Evolutionary conservation across 1,140 invertebrate genomes (phyloP).

Genomic region (Brachionus koreanus): DNA sequence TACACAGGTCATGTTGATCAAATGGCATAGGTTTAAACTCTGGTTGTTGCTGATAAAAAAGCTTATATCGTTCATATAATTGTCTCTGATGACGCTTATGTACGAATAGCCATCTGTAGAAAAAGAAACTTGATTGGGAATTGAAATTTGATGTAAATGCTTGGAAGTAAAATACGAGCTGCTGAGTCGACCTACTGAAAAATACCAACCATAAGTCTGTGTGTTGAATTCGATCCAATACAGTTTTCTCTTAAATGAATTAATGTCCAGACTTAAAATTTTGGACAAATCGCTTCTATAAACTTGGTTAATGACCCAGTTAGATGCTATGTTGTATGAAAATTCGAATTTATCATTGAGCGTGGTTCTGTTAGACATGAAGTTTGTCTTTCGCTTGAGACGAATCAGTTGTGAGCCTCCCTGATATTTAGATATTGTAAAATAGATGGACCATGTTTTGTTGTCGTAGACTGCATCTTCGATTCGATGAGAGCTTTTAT

Average conservation of each 20-base stretch:
- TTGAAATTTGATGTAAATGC: conserved; percentile 33
- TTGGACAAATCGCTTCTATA: not conserved
- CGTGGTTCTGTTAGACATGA: not conserved
- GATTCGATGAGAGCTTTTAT: not conserved
- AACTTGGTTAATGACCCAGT: not conserved
- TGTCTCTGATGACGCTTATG: not conserved
- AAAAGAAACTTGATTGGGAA: not conserved
- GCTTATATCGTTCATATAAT: conserved; percentile 28
- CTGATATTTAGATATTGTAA: not conserved
- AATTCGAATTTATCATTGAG: not conserved
- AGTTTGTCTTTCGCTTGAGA: conserved; percentile 4
- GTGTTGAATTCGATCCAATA: conserved; percentile 17
- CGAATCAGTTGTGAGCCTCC: not conserved
- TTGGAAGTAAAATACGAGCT: conserved; percentile 3
- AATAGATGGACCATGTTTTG: conserved; percentile 40
- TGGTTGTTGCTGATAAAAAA: conserved; percentile 36
- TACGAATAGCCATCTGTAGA: conserved; percentile 21
- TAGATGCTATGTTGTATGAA: not conserved
- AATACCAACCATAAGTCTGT: not conserved
- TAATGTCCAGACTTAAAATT: conserved; percentile 31
- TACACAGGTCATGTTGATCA: conserved; percentile 35
- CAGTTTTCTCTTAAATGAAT: not conserved
- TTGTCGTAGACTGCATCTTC: conserved; percentile 38
- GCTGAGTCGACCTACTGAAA: not conserved
- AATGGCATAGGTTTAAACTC: conserved; percentile 27